Percentiles rank a stretch among this genome's conserved stretches.
Evolutionary conservation across 2,888 invertebrate genomes (phyloP).

Genomic region (Chrysolina americana): DNA sequence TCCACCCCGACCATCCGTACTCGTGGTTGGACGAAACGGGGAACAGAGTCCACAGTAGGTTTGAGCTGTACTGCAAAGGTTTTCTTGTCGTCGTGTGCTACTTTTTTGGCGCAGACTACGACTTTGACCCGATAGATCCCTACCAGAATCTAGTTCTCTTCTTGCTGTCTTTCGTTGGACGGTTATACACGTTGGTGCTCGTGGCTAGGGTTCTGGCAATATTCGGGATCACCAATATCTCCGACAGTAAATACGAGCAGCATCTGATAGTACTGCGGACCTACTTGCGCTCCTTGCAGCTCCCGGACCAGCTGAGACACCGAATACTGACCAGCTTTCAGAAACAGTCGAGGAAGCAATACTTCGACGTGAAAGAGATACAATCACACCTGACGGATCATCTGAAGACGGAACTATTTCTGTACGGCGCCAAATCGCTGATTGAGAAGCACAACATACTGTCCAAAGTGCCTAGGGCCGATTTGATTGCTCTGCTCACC

Average conservation of each 20-base stretch:
- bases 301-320: conserved; percentile 69
- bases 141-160: conserved; percentile 49
- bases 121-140: not conserved
- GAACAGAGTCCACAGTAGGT: not conserved
- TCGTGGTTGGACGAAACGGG: too few relatives aligned
- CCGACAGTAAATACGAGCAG: conserved; percentile 68
- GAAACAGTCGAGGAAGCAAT: conserved; percentile 71
- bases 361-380: conserved; percentile 70
- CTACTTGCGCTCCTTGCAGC: conserved; percentile 72
- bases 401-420: conserved; percentile 68
- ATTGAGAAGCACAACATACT: conserved; percentile 70
- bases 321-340: conserved; percentile 71
- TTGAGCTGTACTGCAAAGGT: too few relatives aligned
- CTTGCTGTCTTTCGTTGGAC: conserved; percentile 53
- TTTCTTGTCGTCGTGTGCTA: conserved; percentile 27
- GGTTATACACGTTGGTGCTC: conserved; percentile 57
- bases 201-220: conserved; percentile 57
- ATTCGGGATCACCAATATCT: conserved; percentile 60
- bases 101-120: conserved; percentile 30
- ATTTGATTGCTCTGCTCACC: conserved; percentile 59
- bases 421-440: conserved; percentile 69
- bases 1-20: not conserved
- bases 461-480: conserved; percentile 65
- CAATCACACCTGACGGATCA: conserved; percentile 61
- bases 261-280: conserved; percentile 71